phyloP scores from a whole-genome alignment of 1,140 invertebrate species.

The Plectrocnemia conspersa region DNA sequence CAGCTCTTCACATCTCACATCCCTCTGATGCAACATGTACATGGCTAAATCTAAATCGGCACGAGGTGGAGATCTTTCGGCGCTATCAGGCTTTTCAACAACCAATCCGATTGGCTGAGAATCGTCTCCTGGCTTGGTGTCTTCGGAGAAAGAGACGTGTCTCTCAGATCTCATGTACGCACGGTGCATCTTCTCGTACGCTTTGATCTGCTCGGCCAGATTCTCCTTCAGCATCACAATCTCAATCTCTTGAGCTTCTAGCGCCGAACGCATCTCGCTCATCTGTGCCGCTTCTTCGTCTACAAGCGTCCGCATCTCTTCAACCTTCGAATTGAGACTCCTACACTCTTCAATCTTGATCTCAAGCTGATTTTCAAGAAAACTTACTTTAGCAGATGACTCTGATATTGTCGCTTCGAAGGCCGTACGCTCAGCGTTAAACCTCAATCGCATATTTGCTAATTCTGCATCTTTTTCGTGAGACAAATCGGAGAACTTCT shows the following conservation, averaged over 20 bases:
- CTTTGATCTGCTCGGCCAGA: constrained; percentile 54
- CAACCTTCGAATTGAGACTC: constrained; percentile 47
- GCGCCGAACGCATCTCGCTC: constrained; percentile 51
- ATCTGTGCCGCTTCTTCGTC: constrained; percentile 52
- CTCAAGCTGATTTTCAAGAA: constrained; percentile 42
- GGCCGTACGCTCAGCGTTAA: constrained; percentile 42
- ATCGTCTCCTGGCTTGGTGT: constrained; percentile 36
- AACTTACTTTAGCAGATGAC: constrained; percentile 40
- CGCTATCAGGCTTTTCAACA: constrained; percentile 23
- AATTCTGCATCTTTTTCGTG: constrained; percentile 53
- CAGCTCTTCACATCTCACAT: constrained; percentile 83
- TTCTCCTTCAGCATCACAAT: constrained; percentile 63
- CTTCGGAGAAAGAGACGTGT: constrained; percentile 46
- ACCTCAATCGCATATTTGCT: constrained; percentile 45
- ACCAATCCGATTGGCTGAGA: too few relatives aligned
- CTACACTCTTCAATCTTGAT: constrained; percentile 49
- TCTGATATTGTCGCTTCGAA: constrained; percentile 40
- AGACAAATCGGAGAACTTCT: constrained; percentile 45
- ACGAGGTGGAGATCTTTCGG: constrained; percentile 41
- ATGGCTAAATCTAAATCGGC: constrained; percentile 76
- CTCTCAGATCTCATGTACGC: constrained; percentile 15
- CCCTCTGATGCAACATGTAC: constrained; percentile 81
- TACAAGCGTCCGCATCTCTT: constrained; percentile 50
- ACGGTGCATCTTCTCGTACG: constrained; percentile 45
- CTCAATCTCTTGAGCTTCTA: constrained; percentile 64